Base-by-base conservation (phyloP, 2,888 invertebrate species). In the Noctua janthe region DNA sequence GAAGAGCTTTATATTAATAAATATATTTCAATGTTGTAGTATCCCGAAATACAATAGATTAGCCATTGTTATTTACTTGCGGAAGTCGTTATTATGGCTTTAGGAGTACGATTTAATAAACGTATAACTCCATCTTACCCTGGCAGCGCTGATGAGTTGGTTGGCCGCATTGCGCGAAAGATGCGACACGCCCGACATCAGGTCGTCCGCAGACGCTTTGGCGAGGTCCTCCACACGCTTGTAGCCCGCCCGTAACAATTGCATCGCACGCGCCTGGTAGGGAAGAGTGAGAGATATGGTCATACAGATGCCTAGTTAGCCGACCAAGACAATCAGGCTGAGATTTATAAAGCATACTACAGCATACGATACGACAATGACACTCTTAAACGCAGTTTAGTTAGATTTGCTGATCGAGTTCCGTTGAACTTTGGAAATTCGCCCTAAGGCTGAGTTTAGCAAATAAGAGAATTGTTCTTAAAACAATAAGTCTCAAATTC, bases 91-190 rank as follows among this genome's bases (percentile, higher is more conserved):
- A 35, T 10, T 35, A 64, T 15, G 13, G 15, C 29, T n/a, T n/a
- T 17, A 35, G 15, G 35, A n/a, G 15, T 11, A 13, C 4, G 35
- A 17, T 71, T 49, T 49, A 11, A n/a, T 20, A 47, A 17, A 69
- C 1, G 7, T 4, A 17, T 7, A 15, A 47, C 29, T 29, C 0
- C 11, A 23, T 47, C 56, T 94, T 94, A 98, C 99, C 97, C 99
- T 98, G 0, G 99, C 99, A 51, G 99, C 98, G 78, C 98, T 98
- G 85, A 99, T 97, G 76, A 99, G 98, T 94, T 99, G 98, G 73
- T 96, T 97, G 5, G 99, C 99, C 20, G 98, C 97, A 90, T 97
- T 97, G n/a, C 96, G 94, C 1, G 98, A 97, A 94, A 99, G 97
- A 93, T 98, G 98, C 80, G 98, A 97, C 13, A 99, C 97, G 69